phyloP scores from a whole-genome alignment of 1,140 invertebrate species.

The Teleopsis dalmanni region DNA sequence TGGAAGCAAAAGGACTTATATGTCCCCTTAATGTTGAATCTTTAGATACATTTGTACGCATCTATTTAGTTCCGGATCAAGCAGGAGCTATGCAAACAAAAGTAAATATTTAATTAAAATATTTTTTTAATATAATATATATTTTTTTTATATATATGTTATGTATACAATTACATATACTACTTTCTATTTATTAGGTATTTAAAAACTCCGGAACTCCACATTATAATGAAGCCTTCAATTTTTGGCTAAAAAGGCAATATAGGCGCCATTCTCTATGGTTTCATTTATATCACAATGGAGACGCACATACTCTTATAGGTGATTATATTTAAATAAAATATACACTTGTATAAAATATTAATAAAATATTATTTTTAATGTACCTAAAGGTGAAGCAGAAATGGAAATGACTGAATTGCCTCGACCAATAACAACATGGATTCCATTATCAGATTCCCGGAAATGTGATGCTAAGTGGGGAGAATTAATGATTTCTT shows the following conservation, averaged over 20 bases:
- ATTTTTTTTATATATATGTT: too few species aligned
- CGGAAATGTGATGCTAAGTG: conserved; percentile 53
- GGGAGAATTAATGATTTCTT: conserved; percentile 75
- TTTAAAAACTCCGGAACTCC: conserved; percentile 53
- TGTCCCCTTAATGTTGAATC: conserved; percentile 54
- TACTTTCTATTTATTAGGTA: conserved; percentile 19
- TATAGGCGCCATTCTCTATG: conserved; percentile 38
- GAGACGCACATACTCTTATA: conserved; percentile 37
- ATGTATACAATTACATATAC: not conserved
- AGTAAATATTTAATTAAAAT: conserved; percentile 41
- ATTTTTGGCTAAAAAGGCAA: conserved; percentile 56
- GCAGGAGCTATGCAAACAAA: conserved; percentile 66
- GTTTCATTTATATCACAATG: conserved; percentile 44
- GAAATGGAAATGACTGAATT: conserved; percentile 48
- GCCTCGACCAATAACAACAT: conserved; percentile 47
- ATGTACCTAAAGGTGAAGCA: conserved; percentile 37
- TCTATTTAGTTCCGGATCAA: conserved; percentile 66
- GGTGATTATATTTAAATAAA: conserved; percentile 13
- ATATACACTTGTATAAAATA: too few species aligned
- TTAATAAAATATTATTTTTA: conserved; percentile 1
- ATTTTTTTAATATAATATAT: too few species aligned
- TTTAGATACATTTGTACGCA: conserved; percentile 67
- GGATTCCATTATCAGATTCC: conserved; percentile 47
- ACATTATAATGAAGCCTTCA: conserved; percentile 65
- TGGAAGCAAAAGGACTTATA: conserved; percentile 67